Conservation (phyloP, 1,140 invertebrate genomes). For the Himalopsyche phryganea region DNA sequence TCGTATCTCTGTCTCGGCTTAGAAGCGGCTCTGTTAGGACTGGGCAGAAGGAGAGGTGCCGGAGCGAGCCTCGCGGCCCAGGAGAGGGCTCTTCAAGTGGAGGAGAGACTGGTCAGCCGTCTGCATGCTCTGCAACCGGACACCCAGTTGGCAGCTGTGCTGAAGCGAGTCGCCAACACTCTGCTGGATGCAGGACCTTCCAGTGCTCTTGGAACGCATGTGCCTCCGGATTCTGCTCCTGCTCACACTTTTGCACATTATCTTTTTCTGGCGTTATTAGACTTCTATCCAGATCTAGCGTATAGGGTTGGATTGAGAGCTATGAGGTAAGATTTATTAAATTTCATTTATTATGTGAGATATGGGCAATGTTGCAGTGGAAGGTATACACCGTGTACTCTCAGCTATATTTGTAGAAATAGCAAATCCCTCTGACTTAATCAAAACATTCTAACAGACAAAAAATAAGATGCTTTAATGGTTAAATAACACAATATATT, state of each 20-base stretch:
- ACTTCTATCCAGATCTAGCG: constrained; percentile 71
- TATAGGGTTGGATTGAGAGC: constrained; percentile 64
- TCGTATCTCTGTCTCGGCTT: constrained; percentile 74
- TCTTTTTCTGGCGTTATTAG: constrained; percentile 71
- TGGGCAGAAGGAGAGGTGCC: constrained; percentile 76
- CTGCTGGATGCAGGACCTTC: constrained; percentile 69
- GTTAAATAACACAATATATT: too few relatives aligned
- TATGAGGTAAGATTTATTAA: constrained; percentile 57
- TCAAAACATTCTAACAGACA: too few relatives aligned
- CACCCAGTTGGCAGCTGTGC: constrained; percentile 60
- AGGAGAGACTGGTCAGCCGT: constrained; percentile 71
- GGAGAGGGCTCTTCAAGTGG: constrained; percentile 59
- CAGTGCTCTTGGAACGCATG: constrained; percentile 68
- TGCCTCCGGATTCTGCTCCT: constrained; percentile 74
- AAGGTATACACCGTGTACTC: too few relatives aligned
- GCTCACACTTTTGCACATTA: constrained; percentile 82
- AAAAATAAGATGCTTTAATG: too few relatives aligned
- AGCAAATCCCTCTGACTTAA: too few relatives aligned
- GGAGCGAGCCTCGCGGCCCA: constrained; percentile 77
- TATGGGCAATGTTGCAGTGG: too few relatives aligned
- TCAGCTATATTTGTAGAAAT: too few relatives aligned
- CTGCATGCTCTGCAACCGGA: constrained; percentile 75
- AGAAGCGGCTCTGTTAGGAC: constrained; percentile 59
- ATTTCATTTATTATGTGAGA: too few relatives aligned
- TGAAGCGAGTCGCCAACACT: constrained; percentile 58